These are phyloP conservation scores for Drosophila stalkeri DNA, from an alignment of 2,888 invertebrate genomes.

Conservation along the genomic window DNA sequence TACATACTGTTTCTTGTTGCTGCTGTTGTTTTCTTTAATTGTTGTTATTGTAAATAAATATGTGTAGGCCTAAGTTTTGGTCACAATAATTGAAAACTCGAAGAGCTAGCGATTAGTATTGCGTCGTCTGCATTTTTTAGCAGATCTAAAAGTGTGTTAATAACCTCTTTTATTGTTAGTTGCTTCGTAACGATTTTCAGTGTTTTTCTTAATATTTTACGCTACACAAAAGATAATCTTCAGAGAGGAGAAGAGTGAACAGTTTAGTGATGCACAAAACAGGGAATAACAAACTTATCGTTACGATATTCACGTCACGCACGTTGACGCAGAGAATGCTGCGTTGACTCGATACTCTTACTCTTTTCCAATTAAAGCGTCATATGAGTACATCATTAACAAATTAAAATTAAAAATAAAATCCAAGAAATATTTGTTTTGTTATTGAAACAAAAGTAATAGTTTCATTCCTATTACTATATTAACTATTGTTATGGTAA, in stretches of 20 bases:
- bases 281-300: conserved; percentile 18
- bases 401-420: background rate
- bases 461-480: background rate
- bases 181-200: conserved; percentile 52
- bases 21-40: conserved; percentile 55
- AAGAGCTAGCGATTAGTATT: conserved; percentile 37
- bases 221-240: conserved; percentile 71
- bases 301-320: background rate
- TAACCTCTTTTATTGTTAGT: conserved; percentile 35
- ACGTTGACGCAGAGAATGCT: background rate
- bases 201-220: conserved; percentile 70
- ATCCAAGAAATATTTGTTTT: background rate
- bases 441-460: background rate
- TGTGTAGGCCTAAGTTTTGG: conserved; percentile 44
- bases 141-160: conserved; percentile 46
- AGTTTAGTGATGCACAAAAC: conserved; percentile 29
- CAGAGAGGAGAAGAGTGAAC: conserved; percentile 37
- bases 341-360: background rate
- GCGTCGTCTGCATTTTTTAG: conserved; percentile 53
- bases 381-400: background rate
- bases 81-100: conserved; percentile 32
- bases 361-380: background rate
- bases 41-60: conserved; percentile 32
- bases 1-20: conserved; percentile 62
- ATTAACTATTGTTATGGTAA: background rate